Evolutionary conservation across 92 coral and sea anemone genomes (phyloP).

Genomic region (Galaxea fascicularis): DNA sequence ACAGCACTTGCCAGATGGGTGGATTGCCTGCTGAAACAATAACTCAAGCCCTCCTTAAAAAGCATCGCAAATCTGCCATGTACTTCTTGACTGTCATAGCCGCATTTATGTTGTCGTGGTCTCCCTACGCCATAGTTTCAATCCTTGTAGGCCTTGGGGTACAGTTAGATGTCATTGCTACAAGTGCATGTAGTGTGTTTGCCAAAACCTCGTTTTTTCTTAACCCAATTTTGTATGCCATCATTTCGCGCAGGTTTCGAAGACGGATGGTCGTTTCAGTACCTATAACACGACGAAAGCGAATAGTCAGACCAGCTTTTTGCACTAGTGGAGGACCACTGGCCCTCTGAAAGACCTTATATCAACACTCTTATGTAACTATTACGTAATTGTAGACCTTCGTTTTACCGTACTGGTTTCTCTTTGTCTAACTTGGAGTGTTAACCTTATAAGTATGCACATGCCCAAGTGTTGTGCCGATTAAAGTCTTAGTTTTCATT

Average conservation of each 20-base stretch:
- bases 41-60: slow-evolving; percentile 26
- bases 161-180: not conserved
- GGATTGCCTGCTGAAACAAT: not conserved
- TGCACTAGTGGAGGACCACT: not conserved
- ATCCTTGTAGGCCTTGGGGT: not conserved
- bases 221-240: slow-evolving; percentile 34
- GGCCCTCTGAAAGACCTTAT: slow-evolving; percentile 1
- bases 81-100: slow-evolving; percentile 31
- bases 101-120: slow-evolving; percentile 29
- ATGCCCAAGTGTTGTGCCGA: too few relatives aligned
- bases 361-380: not conserved
- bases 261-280: slow-evolving; percentile 7
- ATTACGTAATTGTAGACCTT: too few relatives aligned
- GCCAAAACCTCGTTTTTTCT: slow-evolving; percentile 32
- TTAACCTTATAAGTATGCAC: too few relatives aligned
- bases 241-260: slow-evolving; percentile 31
- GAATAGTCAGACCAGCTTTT: slow-evolving; percentile 1
- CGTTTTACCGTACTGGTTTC: too few relatives aligned
- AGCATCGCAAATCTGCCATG: slow-evolving; percentile 34
- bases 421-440: too few relatives aligned
- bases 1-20: slow-evolving; percentile 10
- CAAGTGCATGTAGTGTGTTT: slow-evolving; percentile 34
- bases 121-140: slow-evolving; percentile 33
- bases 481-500: too few relatives aligned
- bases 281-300: not conserved